These are phyloP conservation scores for Alces alces DNA, from an alignment of 2,113 vertebrate species.

Conservation along the genomic window DNA sequence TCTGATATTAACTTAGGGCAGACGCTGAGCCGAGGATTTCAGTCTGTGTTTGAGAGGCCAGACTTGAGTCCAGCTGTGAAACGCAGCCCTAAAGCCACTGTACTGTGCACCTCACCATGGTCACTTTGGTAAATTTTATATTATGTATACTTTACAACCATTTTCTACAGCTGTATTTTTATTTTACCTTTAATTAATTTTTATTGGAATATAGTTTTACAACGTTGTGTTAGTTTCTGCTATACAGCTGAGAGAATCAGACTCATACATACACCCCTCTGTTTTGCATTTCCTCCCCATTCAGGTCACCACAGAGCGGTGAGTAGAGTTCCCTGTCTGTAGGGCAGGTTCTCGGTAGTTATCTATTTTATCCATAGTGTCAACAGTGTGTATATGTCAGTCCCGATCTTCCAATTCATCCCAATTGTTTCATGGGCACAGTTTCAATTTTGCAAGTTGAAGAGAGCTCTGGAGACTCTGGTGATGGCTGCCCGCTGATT, in stretches of 20 bases:
- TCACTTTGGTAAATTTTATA: background rate
- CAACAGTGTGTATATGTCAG: background rate
- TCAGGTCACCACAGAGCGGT: background rate
- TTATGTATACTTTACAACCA: background rate
- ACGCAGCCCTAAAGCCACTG: background rate
- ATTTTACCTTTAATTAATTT: background rate
- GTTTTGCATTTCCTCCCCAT: background rate
- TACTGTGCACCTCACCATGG: background rate
- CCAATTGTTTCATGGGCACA: background rate
- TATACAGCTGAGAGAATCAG: background rate
- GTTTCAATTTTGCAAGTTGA: no score
- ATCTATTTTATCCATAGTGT: background rate
- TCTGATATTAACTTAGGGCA: no score
- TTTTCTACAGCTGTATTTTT: background rate
- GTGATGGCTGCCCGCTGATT: fast-evolving
- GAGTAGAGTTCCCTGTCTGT: background rate
- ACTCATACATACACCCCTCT: background rate
- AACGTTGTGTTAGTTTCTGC: background rate
- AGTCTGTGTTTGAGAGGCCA: background rate
- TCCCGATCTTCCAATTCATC: background rate
- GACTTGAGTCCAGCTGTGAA: background rate
- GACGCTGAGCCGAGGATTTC: background rate
- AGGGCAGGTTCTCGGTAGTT: background rate
- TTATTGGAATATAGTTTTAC: background rate
- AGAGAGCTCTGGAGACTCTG: background rate